Percentiles rank a stretch among this genome's conserved stretches.
phyloP scores from a whole-genome alignment of 2,797 vertebrate genomes.

The Enteromius trimaculatus region DNA sequence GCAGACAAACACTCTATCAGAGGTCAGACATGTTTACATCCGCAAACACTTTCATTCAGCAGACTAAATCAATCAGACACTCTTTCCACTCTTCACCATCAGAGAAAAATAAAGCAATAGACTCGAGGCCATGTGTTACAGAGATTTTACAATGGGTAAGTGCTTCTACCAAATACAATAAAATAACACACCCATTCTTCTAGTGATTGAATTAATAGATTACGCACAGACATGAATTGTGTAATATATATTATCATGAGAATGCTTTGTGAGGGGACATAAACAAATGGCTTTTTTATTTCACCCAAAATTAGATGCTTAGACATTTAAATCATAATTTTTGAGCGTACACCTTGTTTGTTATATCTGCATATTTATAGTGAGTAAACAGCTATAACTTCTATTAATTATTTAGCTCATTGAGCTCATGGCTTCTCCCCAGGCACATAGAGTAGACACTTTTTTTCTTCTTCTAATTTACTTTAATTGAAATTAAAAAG shows the following conservation, averaged over 20 bases:
- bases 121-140: neutral
- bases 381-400: neutral
- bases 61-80: slow-evolving; percentile 5
- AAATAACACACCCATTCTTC: neutral
- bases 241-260: neutral
- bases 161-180: neutral
- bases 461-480: neutral
- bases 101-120: slow-evolving; percentile 13
- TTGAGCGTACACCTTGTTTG: neutral
- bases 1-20: neutral
- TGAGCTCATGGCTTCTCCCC: neutral
- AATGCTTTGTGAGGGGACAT: neutral
- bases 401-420: neutral
- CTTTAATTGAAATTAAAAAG: neutral
- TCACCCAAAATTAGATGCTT: neutral
- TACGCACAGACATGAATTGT: neutral
- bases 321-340: neutral
- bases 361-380: neutral
- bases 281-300: neutral
- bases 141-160: neutral
- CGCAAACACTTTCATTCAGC: neutral
- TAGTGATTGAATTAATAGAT: neutral
- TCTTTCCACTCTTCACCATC: neutral
- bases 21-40: neutral
- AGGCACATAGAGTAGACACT: neutral